These are phyloP conservation scores for Andrena cerasifolii DNA, from an alignment of 1,140 invertebrate species.

Conservation along the genomic window DNA sequence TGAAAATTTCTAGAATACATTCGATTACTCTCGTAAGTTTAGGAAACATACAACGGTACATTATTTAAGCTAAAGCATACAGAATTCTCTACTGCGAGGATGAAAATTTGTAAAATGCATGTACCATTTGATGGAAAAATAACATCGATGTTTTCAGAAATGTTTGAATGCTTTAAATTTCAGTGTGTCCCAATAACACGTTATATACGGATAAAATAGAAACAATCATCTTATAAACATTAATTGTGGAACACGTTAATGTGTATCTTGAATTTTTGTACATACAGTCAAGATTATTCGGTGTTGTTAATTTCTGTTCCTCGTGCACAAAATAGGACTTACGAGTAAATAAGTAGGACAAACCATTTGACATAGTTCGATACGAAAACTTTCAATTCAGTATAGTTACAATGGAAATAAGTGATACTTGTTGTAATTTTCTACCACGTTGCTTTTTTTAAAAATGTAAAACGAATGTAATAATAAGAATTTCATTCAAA, in stretches of 20 bases:
- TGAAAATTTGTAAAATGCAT: conserved; percentile 31
- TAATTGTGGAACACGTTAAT: conserved; percentile 53
- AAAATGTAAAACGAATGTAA: background rate
- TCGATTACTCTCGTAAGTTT: conserved; percentile 46
- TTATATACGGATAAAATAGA: conserved; percentile 4
- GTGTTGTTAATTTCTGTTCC: conserved; percentile 73
- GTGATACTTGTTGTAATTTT: background rate
- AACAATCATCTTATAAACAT: background rate
- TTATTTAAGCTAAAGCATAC: conserved; percentile 39
- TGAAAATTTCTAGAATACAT: conserved; percentile 46
- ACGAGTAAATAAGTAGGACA: conserved; percentile 75
- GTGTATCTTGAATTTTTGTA: conserved; percentile 74
- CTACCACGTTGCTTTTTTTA: background rate
- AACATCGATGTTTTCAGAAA: conserved; percentile 4
- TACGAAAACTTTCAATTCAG: conserved; percentile 22
- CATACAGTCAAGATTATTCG: conserved; percentile 63
- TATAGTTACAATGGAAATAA: conserved; percentile 47
- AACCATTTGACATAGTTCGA: conserved; percentile 36
- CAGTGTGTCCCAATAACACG: conserved; percentile 6
- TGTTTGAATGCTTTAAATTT: conserved; percentile 8
- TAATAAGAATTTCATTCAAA: background rate
- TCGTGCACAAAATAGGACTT: conserved; percentile 73
- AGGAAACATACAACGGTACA: conserved; percentile 33
- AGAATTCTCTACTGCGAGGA: conserved; percentile 23
- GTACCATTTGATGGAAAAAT: background rate